phyloP scores from a whole-genome alignment of 2,888 invertebrate genomes.

The Tiliacea aurago region DNA sequence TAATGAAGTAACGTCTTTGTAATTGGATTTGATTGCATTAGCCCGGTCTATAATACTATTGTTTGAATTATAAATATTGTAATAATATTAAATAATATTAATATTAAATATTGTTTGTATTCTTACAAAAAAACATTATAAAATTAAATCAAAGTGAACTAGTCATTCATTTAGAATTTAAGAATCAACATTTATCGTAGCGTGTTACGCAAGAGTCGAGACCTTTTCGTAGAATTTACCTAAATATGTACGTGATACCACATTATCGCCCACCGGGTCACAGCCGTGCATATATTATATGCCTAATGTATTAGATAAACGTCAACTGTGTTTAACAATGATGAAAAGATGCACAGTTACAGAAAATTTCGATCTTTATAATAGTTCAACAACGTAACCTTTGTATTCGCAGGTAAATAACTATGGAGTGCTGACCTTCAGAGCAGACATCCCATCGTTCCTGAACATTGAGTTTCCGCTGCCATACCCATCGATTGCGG shows the following conservation, averaged over 20 bases:
- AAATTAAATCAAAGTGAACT: not conserved
- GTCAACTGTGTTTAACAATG: constrained; percentile 59
- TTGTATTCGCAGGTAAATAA: constrained; percentile 94
- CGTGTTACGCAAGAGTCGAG: constrained; percentile 75
- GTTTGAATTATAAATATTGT: no score
- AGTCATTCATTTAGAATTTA: constrained; percentile 21
- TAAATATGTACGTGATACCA: constrained; percentile 60
- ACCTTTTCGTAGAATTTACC: constrained; percentile 73
- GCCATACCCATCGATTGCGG: constrained; percentile 97
- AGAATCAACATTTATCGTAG: constrained; percentile 41
- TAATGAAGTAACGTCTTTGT: not conserved
- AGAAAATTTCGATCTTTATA: constrained; percentile 11
- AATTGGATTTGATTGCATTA: not conserved
- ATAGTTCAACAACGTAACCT: constrained; percentile 1
- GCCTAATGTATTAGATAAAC: constrained; percentile 67
- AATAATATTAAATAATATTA: no score
- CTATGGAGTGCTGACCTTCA: constrained; percentile 97
- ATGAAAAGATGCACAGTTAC: constrained; percentile 35
- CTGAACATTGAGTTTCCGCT: constrained; percentile 97
- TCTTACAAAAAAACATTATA: no score
- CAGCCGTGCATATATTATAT: constrained; percentile 69
- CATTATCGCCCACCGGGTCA: constrained; percentile 69
- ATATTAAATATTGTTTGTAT: no score
- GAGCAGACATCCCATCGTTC: constrained; percentile 96
- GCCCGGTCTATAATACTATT: not conserved